Percentiles rank a stretch among this genome's conserved stretches.
Evolutionary conservation across 1,140 invertebrate species (phyloP).

Genomic region (Capitella teleta): DNA sequence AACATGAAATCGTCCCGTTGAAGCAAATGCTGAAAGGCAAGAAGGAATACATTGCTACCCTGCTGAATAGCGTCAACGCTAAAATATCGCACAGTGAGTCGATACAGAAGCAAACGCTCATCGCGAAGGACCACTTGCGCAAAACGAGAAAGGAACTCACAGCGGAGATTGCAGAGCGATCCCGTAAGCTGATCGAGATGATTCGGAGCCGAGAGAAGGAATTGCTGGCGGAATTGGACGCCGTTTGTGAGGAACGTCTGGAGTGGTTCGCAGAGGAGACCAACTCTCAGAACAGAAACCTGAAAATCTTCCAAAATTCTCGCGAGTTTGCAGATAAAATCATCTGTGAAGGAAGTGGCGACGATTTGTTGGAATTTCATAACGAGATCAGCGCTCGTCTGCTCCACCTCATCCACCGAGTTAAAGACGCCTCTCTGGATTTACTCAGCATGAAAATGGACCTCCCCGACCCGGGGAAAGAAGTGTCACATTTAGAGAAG

Average conservation of each 20-base stretch:
- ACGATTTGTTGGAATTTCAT: neutral
- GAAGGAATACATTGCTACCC: slow-evolving; percentile 1
- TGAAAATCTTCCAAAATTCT: neutral
- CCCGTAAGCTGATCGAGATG: neutral
- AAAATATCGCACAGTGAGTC: neutral
- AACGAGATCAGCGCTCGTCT: neutral
- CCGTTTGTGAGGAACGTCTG: neutral
- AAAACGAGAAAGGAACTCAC: neutral
- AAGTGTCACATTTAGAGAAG: neutral
- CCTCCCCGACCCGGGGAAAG: slow-evolving; percentile 1
- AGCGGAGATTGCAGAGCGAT: neutral
- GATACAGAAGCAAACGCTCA: neutral
- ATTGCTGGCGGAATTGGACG: slow-evolving; percentile 2
- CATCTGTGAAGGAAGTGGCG: neutral
- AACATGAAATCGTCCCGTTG: neutral
- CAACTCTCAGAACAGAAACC: neutral
- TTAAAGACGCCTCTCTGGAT: neutral
- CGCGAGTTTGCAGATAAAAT: neutral
- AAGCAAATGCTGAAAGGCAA: neutral
- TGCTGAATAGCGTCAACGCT: neutral
- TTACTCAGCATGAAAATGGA: neutral
- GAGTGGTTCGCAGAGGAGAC: neutral
- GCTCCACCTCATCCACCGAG: slow-evolving; percentile 3
- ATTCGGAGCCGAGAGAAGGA: slow-evolving; percentile 1
- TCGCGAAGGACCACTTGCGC: neutral